Conservation (phyloP, 2,888 invertebrate genomes). For the Diaprepes abbreviatus region DNA sequence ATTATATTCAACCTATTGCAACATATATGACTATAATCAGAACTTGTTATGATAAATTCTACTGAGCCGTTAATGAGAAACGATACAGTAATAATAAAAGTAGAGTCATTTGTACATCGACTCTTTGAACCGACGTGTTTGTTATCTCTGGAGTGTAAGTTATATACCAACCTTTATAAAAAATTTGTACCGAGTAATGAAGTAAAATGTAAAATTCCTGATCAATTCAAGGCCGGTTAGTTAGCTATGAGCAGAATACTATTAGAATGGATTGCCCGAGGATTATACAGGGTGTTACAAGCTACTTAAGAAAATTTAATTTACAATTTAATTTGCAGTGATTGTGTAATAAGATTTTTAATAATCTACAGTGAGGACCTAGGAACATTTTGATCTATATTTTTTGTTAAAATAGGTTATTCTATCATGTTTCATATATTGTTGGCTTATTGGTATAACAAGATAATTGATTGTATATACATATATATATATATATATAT, state of each 20-base stretch:
- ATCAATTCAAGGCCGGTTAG: constrained; percentile 17
- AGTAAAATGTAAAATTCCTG: constrained; percentile 24
- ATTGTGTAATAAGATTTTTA: too few species aligned
- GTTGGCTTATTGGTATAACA: too few species aligned
- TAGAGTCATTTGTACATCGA: neutral
- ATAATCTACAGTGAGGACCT: too few species aligned
- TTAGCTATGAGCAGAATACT: constrained; percentile 16
- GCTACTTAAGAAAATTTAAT: too few species aligned
- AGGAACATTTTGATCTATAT: too few species aligned
- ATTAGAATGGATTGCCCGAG: constrained; percentile 5
- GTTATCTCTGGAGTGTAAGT: neutral
- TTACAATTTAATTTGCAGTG: too few species aligned
- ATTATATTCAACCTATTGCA: too few species aligned
- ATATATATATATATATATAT: too few species aligned
- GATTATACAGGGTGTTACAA: neutral
- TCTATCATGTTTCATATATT: too few species aligned
- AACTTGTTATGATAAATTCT: neutral
- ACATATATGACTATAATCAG: neutral
- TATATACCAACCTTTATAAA: constrained; percentile 7
- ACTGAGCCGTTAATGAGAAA: neutral
- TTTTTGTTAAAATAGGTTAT: too few species aligned
- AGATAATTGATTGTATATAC: too few species aligned
- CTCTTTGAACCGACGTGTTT: too few species aligned
- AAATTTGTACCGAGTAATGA: constrained; percentile 12
- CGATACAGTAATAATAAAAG: neutral